A percentile compares a stretch with the other conserved stretches of the same genome.
Evolutionary conservation across 2,113 vertebrate genomes (phyloP).

Genomic region (Pterocles orientalis): DNA sequence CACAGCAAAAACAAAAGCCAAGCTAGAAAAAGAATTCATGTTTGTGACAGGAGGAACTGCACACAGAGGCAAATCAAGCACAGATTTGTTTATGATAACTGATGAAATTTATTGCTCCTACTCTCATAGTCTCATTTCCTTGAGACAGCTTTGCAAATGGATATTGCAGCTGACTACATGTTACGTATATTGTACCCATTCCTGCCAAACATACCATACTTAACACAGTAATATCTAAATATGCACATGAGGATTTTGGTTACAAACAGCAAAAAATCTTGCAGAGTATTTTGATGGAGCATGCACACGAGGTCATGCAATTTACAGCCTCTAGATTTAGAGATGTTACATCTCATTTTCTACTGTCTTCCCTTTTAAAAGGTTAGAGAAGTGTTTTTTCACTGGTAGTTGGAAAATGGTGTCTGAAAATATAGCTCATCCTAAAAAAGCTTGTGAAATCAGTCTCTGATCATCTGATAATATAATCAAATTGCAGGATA

Average conservation of each 20-base stretch:
- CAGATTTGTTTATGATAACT: slow-evolving; percentile 30
- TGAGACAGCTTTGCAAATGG: neutral
- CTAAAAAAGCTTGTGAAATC: neutral
- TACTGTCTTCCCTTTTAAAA: neutral
- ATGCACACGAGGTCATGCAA: neutral
- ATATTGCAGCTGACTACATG: neutral
- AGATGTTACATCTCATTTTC: neutral
- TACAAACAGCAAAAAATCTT: neutral
- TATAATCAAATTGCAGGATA: slow-evolving; percentile 15
- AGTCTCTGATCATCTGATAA: neutral
- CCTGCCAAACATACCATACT: neutral
- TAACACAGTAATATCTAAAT: neutral
- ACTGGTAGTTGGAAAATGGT: neutral
- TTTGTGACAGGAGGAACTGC: neutral
- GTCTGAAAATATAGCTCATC: neutral
- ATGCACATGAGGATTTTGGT: neutral
- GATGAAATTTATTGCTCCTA: neutral
- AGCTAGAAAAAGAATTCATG: neutral
- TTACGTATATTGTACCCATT: neutral
- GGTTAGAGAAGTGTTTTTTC: neutral
- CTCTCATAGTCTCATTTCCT: neutral
- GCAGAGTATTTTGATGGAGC: neutral
- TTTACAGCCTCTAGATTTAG: neutral
- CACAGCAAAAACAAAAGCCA: neutral
- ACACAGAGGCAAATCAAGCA: neutral